Conservation (phyloP, 2,113 vertebrate species). For the Eolophus roseicapilla region DNA sequence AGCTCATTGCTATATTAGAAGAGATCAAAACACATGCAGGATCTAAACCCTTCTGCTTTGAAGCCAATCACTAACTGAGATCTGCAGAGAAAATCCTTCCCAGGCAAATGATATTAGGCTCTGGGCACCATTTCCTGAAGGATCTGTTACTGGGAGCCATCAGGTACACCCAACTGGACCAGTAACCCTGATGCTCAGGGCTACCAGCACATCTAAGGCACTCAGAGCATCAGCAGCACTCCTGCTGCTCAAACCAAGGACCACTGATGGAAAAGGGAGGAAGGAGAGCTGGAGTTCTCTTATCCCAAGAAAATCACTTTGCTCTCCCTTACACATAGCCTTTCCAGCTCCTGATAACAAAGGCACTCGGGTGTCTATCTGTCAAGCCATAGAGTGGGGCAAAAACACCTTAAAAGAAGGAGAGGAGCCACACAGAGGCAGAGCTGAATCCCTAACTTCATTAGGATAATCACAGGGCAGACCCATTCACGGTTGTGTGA, state of each 20-base stretch:
- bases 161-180: background rate
- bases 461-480: constrained; percentile 57
- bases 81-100: background rate
- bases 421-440: constrained; percentile 34
- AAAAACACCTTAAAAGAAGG: constrained; percentile 38
- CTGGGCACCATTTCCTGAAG: background rate
- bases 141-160: background rate
- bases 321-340: background rate
- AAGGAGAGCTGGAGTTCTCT: background rate
- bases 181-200: background rate
- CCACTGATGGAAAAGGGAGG: background rate
- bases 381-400: constrained; percentile 8
- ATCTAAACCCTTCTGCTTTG: background rate
- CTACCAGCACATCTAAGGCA: background rate
- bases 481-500: constrained; percentile 29
- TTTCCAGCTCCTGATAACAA: background rate
- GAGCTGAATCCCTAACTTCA: constrained; percentile 62
- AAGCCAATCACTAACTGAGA: background rate
- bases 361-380: constrained; percentile 29
- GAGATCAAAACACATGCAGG: rapidly evolving
- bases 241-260: rapidly evolving
- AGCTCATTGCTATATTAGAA: background rate
- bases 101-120: background rate
- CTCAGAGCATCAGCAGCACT: background rate
- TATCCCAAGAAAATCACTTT: background rate